Conservation (phyloP, 2,888 invertebrate genomes). For the Dicyrtomina minuta region DNA sequence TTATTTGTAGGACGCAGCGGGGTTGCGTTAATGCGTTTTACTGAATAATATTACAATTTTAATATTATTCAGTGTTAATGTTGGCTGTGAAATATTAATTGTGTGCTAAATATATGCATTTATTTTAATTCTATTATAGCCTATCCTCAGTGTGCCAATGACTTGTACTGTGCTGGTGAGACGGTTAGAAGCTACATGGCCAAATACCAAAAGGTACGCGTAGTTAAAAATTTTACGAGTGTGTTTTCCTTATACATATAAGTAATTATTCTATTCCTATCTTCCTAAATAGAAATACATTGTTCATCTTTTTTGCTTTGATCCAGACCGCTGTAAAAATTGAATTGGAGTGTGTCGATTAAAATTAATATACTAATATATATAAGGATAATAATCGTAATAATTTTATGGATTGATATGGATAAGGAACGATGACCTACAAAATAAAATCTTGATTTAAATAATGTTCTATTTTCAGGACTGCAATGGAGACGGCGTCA, state of each 20-base stretch:
- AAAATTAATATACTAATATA: background rate
- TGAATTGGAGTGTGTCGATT: background rate
- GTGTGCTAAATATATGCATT: background rate
- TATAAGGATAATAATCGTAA: background rate
- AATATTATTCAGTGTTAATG: conserved; percentile 50
- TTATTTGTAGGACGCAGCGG: too few species aligned
- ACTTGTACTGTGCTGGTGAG: conserved; percentile 55
- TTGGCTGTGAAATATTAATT: too few species aligned
- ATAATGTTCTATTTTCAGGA: too few species aligned
- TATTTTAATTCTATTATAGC: conserved; percentile 47
- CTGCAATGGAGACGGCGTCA: conserved; percentile 47
- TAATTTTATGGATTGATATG: background rate
- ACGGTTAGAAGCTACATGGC: conserved; percentile 55
- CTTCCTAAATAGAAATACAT: too few species aligned
- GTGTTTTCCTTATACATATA: too few species aligned
- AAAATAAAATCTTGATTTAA: too few species aligned
- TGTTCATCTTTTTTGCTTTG: too few species aligned
- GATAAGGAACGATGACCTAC: background rate
- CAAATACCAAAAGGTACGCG: conserved; percentile 51
- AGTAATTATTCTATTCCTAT: too few species aligned
- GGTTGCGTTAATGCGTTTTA: too few species aligned
- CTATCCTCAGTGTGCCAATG: conserved; percentile 55
- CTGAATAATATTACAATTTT: too few species aligned
- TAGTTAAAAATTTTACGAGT: too few species aligned
- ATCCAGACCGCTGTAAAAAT: background rate